These are phyloP conservation scores for Cyprinus carpio DNA, from an alignment of 2,113 vertebrate genomes.

Conservation along the genomic window DNA sequence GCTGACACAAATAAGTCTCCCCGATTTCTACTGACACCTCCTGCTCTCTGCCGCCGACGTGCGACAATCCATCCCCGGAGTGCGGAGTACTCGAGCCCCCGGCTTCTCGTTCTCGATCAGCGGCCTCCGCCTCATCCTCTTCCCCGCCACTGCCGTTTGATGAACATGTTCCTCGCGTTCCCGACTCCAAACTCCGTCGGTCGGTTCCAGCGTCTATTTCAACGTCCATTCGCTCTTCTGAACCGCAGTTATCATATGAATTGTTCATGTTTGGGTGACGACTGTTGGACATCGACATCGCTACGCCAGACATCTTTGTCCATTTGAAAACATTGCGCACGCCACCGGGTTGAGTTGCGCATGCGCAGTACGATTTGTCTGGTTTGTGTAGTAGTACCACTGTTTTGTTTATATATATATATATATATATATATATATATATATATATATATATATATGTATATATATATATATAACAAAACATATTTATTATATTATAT, in stretches of 20 bases:
- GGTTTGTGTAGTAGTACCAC: neutral
- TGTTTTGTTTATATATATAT: neutral
- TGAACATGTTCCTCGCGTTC: conserved; percentile 68
- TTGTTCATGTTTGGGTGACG: conserved; percentile 45
- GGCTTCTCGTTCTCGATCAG: conserved; percentile 63
- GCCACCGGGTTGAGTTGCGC: conserved; percentile 6
- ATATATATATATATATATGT: too few relatives aligned
- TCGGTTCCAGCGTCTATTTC: conserved; percentile 69
- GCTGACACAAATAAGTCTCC: conserved; percentile 88
- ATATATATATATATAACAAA: too few relatives aligned
- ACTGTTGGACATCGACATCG: conserved; percentile 14
- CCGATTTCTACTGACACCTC: conserved; percentile 93
- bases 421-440: too few relatives aligned
- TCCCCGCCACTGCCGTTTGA: conserved; percentile 79
- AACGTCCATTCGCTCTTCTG: conserved; percentile 65
- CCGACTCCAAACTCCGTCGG: conserved; percentile 64
- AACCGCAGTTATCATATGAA: conserved; percentile 44
- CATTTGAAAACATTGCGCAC: conserved; percentile 55
- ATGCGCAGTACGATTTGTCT: conserved; percentile 41
- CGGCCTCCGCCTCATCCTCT: conserved; percentile 75
- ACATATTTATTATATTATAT: too few relatives aligned
- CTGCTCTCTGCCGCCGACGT: conserved; percentile 79
- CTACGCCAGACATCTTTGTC: conserved; percentile 48
- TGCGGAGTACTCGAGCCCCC: conserved; percentile 65
- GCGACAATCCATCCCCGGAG: conserved; percentile 57